A percentile compares a stretch with the other conserved stretches of the same genome.
These are phyloP conservation scores for Delphinapterus leucas DNA, from an alignment of 2,113 vertebrate genomes.

Conservation along the genomic window DNA sequence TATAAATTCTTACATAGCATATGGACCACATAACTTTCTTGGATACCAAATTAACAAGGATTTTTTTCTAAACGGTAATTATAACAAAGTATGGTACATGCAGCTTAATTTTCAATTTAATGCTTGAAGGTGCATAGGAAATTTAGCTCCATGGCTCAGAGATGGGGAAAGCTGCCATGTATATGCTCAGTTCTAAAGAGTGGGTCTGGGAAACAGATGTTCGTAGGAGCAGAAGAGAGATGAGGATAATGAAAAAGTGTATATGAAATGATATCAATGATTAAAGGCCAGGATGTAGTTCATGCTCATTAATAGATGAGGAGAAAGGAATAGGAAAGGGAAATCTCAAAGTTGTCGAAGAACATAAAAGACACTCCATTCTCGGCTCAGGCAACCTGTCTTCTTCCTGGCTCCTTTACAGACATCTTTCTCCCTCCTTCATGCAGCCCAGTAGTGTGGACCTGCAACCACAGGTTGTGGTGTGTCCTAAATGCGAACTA, in stretches of 20 bases:
- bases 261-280: constrained; percentile 78
- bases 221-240: constrained; percentile 44
- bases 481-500: background rate
- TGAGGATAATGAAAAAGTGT: constrained; percentile 71
- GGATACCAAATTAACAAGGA: constrained; percentile 70
- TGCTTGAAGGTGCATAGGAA: constrained; percentile 76
- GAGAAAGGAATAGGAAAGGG: constrained; percentile 55
- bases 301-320: constrained; percentile 67
- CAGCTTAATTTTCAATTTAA: constrained; percentile 76
- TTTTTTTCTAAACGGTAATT: constrained; percentile 61
- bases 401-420: constrained; percentile 19
- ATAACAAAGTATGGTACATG: constrained; percentile 73
- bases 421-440: background rate
- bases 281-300: constrained; percentile 79
- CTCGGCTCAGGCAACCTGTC: background rate
- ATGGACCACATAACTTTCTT: constrained; percentile 72
- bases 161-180: constrained; percentile 63
- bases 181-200: constrained; percentile 33
- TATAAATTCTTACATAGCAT: constrained; percentile 62
- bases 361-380: constrained; percentile 16
- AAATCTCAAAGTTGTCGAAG: constrained; percentile 61
- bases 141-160: constrained; percentile 60
- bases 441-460: background rate
- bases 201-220: constrained; percentile 78
- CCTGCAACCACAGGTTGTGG: background rate